Base-by-base conservation (phyloP, 1,140 invertebrate genomes). In the Liolophura sinensis region DNA sequence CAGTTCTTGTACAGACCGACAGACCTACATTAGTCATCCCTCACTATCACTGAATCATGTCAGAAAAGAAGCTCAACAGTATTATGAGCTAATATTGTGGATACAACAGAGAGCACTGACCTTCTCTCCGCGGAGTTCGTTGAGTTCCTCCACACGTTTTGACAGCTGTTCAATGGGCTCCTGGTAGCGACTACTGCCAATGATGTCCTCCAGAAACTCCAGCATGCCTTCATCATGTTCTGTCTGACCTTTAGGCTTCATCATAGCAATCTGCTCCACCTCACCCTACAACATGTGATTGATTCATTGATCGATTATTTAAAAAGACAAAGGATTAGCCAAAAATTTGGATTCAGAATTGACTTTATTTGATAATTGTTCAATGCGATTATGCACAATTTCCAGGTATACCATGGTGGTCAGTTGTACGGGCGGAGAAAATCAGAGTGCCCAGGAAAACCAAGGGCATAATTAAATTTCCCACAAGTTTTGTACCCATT, bases 241-340 rank as follows among this genome's bases (percentile, higher is more conserved):
- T 25, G 84, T 90, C 69, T 88, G 88, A 0, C 88, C 93, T 86
- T 98, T 99, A 0, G 97, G 92, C 80, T 98, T 99, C 97, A 99
- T 99, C 90, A 99, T 90, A 6, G 98, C 91, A 75, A 99, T 99
- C 82, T 98, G 96, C 86, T 99, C 98, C 0, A 99, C 97, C 89
- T 99, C 98, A 57, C 98, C 98, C 93, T 96, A 24, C 24, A 52
- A 15, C 15, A 7, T 3, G 4, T 59, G 31, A 59, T 3, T 16
- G 31, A 40, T 5, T 40, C 3, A 40, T 40, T 40, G 25, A 62
- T 48, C n/a, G 31, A 12, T n/a, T 49, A 40, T 40, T 40, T 3
- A 5, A 5, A 40, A 40, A 40, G 3, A 40, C 9, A 3, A 40
- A 40, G 31, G 31, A 40, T 40, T 9, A 5, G 3, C 3, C 9